Percentiles rank a stretch among this genome's conserved stretches.
These are phyloP conservation scores for Meiosimyza decipiens DNA, from an alignment of 2,888 invertebrate genomes.

Conservation along the genomic window DNA sequence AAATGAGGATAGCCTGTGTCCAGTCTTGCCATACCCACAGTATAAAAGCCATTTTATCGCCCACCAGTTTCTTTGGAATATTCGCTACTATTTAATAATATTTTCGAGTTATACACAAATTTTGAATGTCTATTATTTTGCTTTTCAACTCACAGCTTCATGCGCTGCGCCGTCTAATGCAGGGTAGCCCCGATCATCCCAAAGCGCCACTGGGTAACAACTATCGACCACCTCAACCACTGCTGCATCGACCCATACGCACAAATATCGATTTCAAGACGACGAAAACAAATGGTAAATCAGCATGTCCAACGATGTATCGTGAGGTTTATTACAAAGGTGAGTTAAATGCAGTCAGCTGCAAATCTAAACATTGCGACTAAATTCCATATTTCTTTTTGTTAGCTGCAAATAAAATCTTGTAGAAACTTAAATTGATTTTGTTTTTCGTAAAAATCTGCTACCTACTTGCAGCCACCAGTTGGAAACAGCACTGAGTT, in stretches of 20 bases:
- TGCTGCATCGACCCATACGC: slow-evolving; percentile 92
- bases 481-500: slow-evolving; percentile 83
- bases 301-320: slow-evolving; percentile 92
- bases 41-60: too few relatives aligned
- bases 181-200: slow-evolving; percentile 86
- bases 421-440: background rate
- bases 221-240: slow-evolving; percentile 91
- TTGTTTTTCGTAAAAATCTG: slow-evolving; percentile 19
- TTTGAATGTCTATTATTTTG: background rate
- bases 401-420: background rate
- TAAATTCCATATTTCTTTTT: background rate
- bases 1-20: too few relatives aligned
- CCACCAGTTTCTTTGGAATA: too few relatives aligned
- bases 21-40: too few relatives aligned
- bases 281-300: slow-evolving; percentile 79
- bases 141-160: slow-evolving; percentile 73
- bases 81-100: too few relatives aligned
- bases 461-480: slow-evolving; percentile 75
- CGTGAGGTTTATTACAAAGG: slow-evolving; percentile 93
- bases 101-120: background rate
- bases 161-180: slow-evolving; percentile 86
- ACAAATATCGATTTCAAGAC: slow-evolving; percentile 97
- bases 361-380: background rate
- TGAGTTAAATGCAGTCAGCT: slow-evolving; percentile 58
- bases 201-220: slow-evolving; percentile 95